These are phyloP conservation scores for Drosophila paulistorum DNA, from an alignment of 1,140 invertebrate species.

Conservation along the genomic window DNA sequence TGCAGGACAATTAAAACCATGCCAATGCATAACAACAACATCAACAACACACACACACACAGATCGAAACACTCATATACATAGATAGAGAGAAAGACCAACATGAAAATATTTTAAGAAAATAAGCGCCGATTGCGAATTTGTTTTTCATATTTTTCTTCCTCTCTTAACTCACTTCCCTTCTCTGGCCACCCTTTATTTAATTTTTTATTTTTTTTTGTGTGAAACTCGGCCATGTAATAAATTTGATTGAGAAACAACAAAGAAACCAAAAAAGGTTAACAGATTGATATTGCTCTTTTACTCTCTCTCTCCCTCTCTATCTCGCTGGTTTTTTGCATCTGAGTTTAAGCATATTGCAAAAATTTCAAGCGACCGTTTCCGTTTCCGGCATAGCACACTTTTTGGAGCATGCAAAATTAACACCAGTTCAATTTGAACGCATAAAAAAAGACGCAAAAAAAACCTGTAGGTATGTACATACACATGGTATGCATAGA, in stretches of 20 bases:
- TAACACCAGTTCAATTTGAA: constrained; percentile 33
- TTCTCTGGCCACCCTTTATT: background rate
- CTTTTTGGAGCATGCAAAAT: constrained; percentile 56
- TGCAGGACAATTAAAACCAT: constrained; percentile 38
- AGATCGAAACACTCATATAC: constrained; percentile 27
- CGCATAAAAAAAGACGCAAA: background rate
- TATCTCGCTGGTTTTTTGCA: constrained; percentile 27
- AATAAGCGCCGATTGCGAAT: constrained; percentile 73
- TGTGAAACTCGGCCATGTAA: constrained; percentile 55
- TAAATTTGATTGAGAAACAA: constrained; percentile 76
- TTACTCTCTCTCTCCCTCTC: background rate
- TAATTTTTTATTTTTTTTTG: constrained; percentile 28
- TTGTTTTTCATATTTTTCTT: constrained; percentile 56
- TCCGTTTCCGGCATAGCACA: constrained; percentile 51
- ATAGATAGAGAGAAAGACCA: constrained; percentile 15
- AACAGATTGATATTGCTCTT: constrained; percentile 71
- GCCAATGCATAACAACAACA: constrained; percentile 11
- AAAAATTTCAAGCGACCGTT: constrained; percentile 57
- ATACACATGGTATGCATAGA: too few relatives aligned
- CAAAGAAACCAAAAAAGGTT: constrained; percentile 45
- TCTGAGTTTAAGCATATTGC: constrained; percentile 47
- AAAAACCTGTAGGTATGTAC: background rate
- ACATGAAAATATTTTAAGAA: constrained; percentile 67
- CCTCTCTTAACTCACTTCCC: background rate
- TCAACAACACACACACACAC: constrained; percentile 19